Percentiles rank a stretch among this genome's conserved stretches.
Evolutionary conservation across 2,888 invertebrate genomes (phyloP).

Genomic region (Cheilosia vulpina): DNA sequence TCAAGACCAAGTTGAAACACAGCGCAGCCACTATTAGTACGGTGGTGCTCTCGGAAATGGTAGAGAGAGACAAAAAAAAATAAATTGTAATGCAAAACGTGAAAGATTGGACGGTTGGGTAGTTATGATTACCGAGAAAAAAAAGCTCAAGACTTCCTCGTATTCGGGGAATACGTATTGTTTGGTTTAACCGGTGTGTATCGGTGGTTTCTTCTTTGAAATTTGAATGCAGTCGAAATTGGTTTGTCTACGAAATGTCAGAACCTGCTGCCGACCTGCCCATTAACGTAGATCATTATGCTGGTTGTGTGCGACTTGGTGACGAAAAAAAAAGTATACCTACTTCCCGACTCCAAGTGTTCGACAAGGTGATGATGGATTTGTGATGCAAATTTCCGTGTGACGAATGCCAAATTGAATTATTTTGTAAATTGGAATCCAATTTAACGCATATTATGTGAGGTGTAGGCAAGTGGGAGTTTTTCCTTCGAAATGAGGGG

Average conservation of each 20-base stretch:
- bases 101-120: conserved; percentile 66
- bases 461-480: too few relatives aligned
- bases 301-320: conserved; percentile 41
- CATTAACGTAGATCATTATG: conserved; percentile 53
- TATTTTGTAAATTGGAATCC: conserved; percentile 39
- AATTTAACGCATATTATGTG: conserved; percentile 25
- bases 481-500: too few relatives aligned
- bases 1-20: conserved; percentile 66
- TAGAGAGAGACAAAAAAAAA: conserved; percentile 34
- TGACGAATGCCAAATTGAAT: conserved; percentile 28
- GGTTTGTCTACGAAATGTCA: conserved; percentile 22
- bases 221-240: conserved; percentile 49
- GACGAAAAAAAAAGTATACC: conserved; percentile 27
- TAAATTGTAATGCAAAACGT: conserved; percentile 69
- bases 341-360: conserved; percentile 18
- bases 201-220: conserved; percentile 43
- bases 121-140: conserved; percentile 68
- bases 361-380: conserved; percentile 37
- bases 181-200: conserved; percentile 15
- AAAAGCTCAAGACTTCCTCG: conserved; percentile 65
- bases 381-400: conserved; percentile 40
- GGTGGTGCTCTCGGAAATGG: conserved; percentile 49
- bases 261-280: conserved; percentile 2
- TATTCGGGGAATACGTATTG: conserved; percentile 50
- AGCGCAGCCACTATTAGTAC: conserved; percentile 20